phyloP scores from a whole-genome alignment of 2,888 invertebrate genomes.

The Drymonia ruficornis region DNA sequence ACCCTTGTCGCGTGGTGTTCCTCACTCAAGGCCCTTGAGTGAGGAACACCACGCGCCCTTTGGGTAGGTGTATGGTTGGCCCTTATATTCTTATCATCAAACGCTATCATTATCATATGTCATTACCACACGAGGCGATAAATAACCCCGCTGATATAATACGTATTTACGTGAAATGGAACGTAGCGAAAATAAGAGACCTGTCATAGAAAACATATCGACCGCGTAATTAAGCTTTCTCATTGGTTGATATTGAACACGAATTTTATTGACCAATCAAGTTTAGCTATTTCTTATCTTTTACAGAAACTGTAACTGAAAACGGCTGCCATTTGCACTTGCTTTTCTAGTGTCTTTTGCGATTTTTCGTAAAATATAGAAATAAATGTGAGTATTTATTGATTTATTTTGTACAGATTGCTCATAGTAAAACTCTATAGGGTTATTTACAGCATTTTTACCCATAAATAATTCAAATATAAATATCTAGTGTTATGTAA shows the following conservation, averaged over 20 bases:
- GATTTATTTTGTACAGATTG: background rate
- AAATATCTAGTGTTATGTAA: slow-evolving; percentile 43
- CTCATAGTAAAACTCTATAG: background rate
- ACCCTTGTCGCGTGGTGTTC: too few species aligned
- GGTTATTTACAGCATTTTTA: background rate
- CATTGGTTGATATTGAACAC: slow-evolving; percentile 16
- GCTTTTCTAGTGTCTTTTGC: slow-evolving; percentile 34
- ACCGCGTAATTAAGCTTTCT: slow-evolving; percentile 2
- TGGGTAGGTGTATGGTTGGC: too few species aligned
- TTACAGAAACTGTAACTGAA: slow-evolving; percentile 8
- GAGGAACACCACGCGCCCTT: too few species aligned
- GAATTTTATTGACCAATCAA: background rate
- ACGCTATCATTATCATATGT: too few species aligned
- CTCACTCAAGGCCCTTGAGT: too few species aligned
- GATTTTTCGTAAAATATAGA: slow-evolving; percentile 23
- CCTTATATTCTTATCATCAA: too few species aligned
- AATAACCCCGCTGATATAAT: too few species aligned
- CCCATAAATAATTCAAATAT: slow-evolving; percentile 8
- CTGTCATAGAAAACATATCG: slow-evolving; percentile 3
- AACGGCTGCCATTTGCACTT: slow-evolving; percentile 40
- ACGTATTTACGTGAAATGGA: background rate
- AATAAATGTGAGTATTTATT: slow-evolving; percentile 41
- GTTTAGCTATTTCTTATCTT: background rate
- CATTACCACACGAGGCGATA: too few species aligned
- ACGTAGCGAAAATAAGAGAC: background rate